Evolutionary conservation across 2,888 invertebrate species (phyloP).

Genomic region (Muschampia plurimacula): DNA sequence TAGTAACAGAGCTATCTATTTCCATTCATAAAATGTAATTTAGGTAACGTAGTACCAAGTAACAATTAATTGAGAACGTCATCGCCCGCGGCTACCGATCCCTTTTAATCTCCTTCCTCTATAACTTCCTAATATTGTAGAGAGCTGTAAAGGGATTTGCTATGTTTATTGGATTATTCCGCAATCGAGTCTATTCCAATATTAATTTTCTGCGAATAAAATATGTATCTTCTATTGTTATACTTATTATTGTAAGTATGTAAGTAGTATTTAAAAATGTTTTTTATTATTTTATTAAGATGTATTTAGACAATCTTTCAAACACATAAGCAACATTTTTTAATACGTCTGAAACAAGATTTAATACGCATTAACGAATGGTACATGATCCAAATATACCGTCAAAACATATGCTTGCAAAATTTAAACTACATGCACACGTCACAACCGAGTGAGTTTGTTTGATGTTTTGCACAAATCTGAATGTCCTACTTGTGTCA

Average conservation of each 20-base stretch:
- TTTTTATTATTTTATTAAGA: neutral
- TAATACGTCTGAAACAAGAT: neutral
- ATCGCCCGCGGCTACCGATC: neutral
- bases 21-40: neutral
- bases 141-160: slow-evolving; percentile 19
- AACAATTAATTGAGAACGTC: neutral
- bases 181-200: neutral
- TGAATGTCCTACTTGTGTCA: slow-evolving; percentile 14
- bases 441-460: slow-evolving; percentile 9
- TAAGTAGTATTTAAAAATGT: neutral
- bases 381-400: neutral
- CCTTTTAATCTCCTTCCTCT: neutral
- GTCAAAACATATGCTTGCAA: neutral
- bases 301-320: neutral
- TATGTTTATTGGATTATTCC: slow-evolving; percentile 8
- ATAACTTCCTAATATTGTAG: slow-evolving; percentile 11
- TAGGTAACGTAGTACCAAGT: neutral
- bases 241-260: neutral
- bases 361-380: neutral
- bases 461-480: slow-evolving; percentile 27
- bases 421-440: neutral
- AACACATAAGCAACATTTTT: neutral
- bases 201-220: neutral
- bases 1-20: neutral
- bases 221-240: neutral